Conservation (phyloP, 2,113 vertebrate species). For the Indri indri region DNA sequence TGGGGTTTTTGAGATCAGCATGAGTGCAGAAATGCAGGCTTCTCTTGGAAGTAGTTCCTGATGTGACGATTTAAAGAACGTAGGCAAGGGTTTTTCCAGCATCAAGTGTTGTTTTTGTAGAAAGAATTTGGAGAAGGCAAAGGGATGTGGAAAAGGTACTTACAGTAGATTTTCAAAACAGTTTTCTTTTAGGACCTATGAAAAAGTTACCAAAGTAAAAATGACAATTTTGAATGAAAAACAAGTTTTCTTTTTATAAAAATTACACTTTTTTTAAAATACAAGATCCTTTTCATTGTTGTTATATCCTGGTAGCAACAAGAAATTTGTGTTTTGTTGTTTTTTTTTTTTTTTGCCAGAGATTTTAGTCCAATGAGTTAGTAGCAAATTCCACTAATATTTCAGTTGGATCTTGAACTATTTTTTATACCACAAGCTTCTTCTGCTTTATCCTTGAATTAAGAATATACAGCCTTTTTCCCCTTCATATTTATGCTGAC, state of each 20-base stretch:
- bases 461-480: conserved; percentile 84
- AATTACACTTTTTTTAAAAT: conserved; percentile 90
- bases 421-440: conserved; percentile 80
- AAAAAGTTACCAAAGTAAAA: conserved; percentile 90
- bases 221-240: conserved; percentile 91
- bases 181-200: conserved; percentile 86
- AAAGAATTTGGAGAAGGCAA: conserved; percentile 84
- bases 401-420: conserved; percentile 89
- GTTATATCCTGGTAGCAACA: conserved; percentile 85
- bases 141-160: conserved; percentile 81
- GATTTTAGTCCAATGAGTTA: conserved; percentile 88
- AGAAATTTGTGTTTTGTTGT: conserved; percentile 88
- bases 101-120: conserved; percentile 83
- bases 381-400: conserved; percentile 91
- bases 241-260: conserved; percentile 88
- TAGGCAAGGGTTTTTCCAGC: conserved; percentile 81
- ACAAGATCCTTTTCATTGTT: conserved; percentile 89
- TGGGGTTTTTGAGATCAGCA: conserved; percentile 78
- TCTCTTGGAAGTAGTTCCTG: conserved; percentile 81
- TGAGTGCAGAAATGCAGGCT: conserved; percentile 81
- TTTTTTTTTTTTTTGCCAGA: conserved; percentile 80
- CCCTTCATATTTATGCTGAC: conserved; percentile 85
- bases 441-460: conserved; percentile 86
- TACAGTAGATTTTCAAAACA: conserved; percentile 88
- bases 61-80: conserved; percentile 81